phyloP scores from a whole-genome alignment of 2,888 invertebrate genomes.

The Dynastes grantii region DNA sequence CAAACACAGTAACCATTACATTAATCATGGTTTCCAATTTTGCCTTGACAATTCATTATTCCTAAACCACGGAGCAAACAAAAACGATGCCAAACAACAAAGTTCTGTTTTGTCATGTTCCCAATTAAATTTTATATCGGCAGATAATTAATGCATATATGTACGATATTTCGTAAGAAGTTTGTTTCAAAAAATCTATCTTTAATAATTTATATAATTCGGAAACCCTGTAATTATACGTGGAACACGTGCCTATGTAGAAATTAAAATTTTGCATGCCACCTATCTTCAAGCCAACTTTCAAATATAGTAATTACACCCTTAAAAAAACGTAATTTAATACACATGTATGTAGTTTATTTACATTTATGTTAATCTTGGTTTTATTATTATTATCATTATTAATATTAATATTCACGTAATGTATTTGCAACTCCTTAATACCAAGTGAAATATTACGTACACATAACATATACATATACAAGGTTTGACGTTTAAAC shows the following conservation, averaged over 20 bases:
- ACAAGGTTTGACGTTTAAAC: too few relatives aligned
- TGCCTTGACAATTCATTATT: too few relatives aligned
- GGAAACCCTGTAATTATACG: too few relatives aligned
- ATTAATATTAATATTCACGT: slow-evolving; percentile 24
- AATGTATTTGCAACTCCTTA: background rate
- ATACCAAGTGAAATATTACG: slow-evolving; percentile 30
- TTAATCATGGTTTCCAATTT: too few relatives aligned
- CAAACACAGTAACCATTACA: too few relatives aligned
- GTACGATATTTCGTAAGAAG: too few relatives aligned
- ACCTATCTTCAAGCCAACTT: slow-evolving; percentile 19
- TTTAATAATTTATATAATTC: too few relatives aligned
- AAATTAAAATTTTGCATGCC: background rate
- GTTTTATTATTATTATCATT: slow-evolving; percentile 25
- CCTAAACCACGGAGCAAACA: too few relatives aligned
- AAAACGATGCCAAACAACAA: background rate
- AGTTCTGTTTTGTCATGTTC: background rate
- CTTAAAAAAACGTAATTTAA: slow-evolving; percentile 14
- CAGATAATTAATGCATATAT: background rate
- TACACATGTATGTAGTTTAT: slow-evolving; percentile 4
- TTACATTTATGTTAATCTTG: slow-evolving; percentile 27
- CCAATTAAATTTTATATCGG: background rate
- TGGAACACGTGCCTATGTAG: background rate
- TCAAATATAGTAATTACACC: slow-evolving; percentile 16
- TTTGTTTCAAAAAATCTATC: too few relatives aligned
- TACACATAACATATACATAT: slow-evolving; percentile 11